Conservation (phyloP, 2,113 vertebrate species). For the Bolborhynchus lineola region DNA sequence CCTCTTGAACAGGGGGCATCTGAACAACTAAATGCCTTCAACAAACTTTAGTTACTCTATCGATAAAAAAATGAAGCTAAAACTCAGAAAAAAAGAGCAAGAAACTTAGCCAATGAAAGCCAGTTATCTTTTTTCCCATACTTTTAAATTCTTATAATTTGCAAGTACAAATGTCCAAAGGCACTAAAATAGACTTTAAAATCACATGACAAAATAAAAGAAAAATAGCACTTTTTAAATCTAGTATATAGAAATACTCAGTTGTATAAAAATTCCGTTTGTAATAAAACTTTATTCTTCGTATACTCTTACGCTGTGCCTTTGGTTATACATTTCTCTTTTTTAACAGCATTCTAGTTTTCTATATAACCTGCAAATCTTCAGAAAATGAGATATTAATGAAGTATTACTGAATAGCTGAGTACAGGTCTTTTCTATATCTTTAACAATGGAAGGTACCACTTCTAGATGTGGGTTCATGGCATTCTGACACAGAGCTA, state of each 20-base stretch:
- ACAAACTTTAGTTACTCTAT: neutral
- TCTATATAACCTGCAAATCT: neutral
- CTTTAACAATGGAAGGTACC: neutral
- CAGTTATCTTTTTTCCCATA: neutral
- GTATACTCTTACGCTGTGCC: neutral
- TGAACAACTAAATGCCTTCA: neutral
- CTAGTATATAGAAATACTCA: neutral
- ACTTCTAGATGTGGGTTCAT: fast-evolving
- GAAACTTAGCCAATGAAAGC: neutral
- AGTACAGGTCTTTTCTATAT: neutral
- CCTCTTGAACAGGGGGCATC: neutral
- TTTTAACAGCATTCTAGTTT: neutral
- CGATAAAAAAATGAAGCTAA: neutral
- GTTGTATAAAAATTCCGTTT: neutral
- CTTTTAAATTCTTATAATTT: neutral
- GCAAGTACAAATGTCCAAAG: neutral
- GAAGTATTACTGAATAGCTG: neutral
- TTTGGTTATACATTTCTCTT: neutral
- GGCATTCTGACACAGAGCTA: neutral
- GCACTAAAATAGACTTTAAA: neutral
- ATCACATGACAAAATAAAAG: neutral
- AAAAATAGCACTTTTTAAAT: neutral
- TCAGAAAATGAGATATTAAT: neutral
- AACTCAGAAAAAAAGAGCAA: neutral
- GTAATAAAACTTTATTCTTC: neutral